phyloP scores from a whole-genome alignment of 1,140 invertebrate genomes.

The Uloborus diversus region DNA sequence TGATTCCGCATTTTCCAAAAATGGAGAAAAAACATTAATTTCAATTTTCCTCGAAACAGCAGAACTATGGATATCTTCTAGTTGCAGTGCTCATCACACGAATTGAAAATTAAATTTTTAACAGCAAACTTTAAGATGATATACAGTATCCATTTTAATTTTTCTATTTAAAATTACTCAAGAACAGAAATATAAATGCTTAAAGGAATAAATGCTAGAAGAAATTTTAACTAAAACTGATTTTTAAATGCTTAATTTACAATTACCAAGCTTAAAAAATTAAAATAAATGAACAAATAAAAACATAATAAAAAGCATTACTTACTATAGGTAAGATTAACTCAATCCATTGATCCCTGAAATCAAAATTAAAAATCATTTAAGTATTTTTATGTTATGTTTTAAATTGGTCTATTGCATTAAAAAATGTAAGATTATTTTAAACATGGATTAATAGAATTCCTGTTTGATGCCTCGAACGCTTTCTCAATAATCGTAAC shows the following conservation, averaged over 20 bases:
- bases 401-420: not conserved
- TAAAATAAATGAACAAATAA: not conserved
- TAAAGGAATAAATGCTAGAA: not conserved
- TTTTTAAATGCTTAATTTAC: too few relatives aligned
- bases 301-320: not conserved
- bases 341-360: constrained; percentile 15
- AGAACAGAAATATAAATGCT: not conserved
- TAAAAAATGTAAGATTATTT: too few relatives aligned
- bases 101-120: too few relatives aligned
- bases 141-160: not conserved
- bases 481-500: not conserved
- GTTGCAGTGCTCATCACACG: too few relatives aligned
- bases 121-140: too few relatives aligned
- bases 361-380: not conserved
- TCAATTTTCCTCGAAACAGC: too few relatives aligned
- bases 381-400: not conserved
- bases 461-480: too few relatives aligned
- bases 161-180: not conserved
- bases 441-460: too few relatives aligned
- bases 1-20: too few relatives aligned
- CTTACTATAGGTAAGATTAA: constrained; percentile 30
- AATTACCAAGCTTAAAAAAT: not conserved
- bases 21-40: too few relatives aligned
- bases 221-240: not conserved
- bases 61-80: too few relatives aligned